Base-by-base conservation (phyloP, 1,140 invertebrate genomes). In the Diachasmimorpha longicaudata region DNA sequence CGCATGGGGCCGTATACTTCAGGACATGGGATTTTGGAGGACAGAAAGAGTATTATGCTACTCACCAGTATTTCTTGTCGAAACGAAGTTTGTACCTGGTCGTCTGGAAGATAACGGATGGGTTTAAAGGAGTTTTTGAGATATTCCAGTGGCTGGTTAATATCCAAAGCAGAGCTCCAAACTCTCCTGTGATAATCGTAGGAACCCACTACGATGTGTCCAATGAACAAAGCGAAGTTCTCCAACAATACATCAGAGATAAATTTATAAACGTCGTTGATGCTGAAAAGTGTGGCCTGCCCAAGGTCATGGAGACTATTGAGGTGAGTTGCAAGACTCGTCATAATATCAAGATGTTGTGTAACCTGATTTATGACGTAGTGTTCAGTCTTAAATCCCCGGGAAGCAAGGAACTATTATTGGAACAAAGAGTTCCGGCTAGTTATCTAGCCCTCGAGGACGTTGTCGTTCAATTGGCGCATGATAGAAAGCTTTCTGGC, bases 11-110 rank as follows among this genome's bases (percentile, higher is more conserved):
- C 0, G 94, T 99, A 58, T 94, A 96, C n/a, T 99, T 99, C 89
- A 91, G 97, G 73, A 99, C 98, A 0, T 99, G 98, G 98, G 98
- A 99, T 88, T 99, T 99, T 90, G 98, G 97, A n/a, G 98, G 98
- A 0, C 97, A 99, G 89, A 93, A 94, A 82, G 97, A 98, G 85
- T 97, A 98, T 84, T 99, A 99, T 85, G 96, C 98, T 0, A 99
- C 98, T 0, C 98, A 99, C 91, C 97, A 99, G 83, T 99, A 99
- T 86, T 99, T 99, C 85, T 89, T 99, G 13, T 98, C 97, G 0
- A 97, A 97, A 78, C 90, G 98, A 39, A 98, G 98, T 76, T 88
- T 99, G 0, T 99, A 99, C 84, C 89, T 99, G 13, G 98, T 99
- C 4, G 92, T 98, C 0, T 99, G 98, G 98, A 94, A 94, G 77